Base-by-base conservation (phyloP, 2,797 vertebrate genomes). In the Sebastes elongatus region DNA sequence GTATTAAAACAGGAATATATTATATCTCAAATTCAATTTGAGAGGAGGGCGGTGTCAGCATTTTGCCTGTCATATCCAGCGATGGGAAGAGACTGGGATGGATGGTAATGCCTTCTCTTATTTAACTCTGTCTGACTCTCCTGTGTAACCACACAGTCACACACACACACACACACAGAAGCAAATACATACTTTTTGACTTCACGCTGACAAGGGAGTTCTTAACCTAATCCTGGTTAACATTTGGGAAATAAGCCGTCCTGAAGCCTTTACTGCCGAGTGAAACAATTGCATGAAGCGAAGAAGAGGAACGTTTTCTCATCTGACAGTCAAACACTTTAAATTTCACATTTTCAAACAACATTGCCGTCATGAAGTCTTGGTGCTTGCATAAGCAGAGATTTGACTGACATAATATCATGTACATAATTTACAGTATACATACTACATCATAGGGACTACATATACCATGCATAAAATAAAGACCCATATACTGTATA, bases 1-100 rank as follows among this genome's bases (percentile, higher is more conserved):
- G 76, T 81, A 93, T 91, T 91, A 92, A 91, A 93, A 92, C 63
- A 77, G 76, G 90, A 93, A 93, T 91, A 88, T 89, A 91, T 92
- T 88, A 90, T 82, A 86, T 83, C 87, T 83, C 84, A 92, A 89
- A 93, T 93, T 92, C 83, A 94, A 90, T 94, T 89, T 88, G 82
- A 83, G 83, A 74, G 73, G 87, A 90, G 14, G 74, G 71, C 55
- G 7, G 73, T 80, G 91, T 93, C 92, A 92, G 92, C 92, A 78
- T 83, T 92, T 90, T 90, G 73, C 69, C 78, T 89, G 88, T 92
- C 89, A 88, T 89, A 81, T 85, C 30, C 64, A 68, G 82, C 78
- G 64, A 88, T 85, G 66, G 80, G 80, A 84, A 72, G 73, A 81
- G 86, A 91, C 90, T 78, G 65, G 86, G 82, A 92, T 81, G 76